phyloP scores from a whole-genome alignment of 1,140 invertebrate species.

The Uloborus diversus region DNA sequence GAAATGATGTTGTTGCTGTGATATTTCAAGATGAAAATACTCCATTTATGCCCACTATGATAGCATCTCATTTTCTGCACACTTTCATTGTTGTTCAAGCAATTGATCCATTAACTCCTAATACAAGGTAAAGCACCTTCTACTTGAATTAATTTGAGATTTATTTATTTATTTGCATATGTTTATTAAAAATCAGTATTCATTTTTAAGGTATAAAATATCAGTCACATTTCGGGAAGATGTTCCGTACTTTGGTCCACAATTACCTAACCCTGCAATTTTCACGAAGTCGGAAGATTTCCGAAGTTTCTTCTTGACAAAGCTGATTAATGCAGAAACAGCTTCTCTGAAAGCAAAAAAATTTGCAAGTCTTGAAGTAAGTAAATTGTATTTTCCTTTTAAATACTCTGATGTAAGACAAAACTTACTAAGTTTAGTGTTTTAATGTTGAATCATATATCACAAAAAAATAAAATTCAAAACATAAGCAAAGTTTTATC shows the following conservation, averaged over 20 bases:
- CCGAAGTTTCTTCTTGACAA: conserved; percentile 94
- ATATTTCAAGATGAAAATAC: conserved; percentile 97
- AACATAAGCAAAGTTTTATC: no score
- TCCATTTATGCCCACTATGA: conserved; percentile 98
- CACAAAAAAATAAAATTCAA: no score
- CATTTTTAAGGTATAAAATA: conserved; percentile 84
- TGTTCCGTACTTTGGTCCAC: conserved; percentile 96
- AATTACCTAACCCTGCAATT: conserved; percentile 84
- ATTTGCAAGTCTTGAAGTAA: conserved; percentile 91
- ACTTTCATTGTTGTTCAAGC: conserved; percentile 96
- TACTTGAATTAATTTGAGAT: neutral
- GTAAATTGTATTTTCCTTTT: no score
- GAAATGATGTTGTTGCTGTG: conserved; percentile 98
- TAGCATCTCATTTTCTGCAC: conserved; percentile 97
- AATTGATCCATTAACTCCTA: conserved; percentile 81
- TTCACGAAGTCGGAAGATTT: conserved; percentile 85
- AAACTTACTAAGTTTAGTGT: no score
- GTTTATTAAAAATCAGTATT: neutral
- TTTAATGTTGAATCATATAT: no score
- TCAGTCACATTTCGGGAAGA: conserved; percentile 93
- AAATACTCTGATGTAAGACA: no score
- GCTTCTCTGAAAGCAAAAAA: conserved; percentile 97
- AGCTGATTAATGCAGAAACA: conserved; percentile 96
- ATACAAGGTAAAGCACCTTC: conserved; percentile 75
- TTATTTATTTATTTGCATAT: neutral